These are phyloP conservation scores for Oxyura jamaicensis DNA, from an alignment of 2,113 vertebrate genomes.

Conservation along the genomic window DNA sequence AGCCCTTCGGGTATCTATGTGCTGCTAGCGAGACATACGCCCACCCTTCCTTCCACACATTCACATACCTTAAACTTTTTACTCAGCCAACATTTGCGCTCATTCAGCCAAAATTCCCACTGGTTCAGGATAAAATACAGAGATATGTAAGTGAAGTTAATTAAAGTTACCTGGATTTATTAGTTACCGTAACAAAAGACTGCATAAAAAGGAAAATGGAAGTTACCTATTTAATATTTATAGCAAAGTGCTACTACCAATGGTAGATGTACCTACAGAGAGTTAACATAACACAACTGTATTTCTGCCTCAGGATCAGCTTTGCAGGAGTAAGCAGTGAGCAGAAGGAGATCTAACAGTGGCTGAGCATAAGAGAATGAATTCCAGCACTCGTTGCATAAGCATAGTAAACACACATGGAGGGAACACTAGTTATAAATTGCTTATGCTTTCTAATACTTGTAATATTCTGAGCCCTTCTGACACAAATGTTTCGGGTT, in stretches of 20 bases:
- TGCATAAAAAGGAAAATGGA: not conserved
- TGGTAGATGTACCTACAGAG: not conserved
- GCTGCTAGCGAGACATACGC: not conserved
- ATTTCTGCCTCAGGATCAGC: not conserved
- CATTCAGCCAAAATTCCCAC: not conserved
- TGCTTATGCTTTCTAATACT: not conserved
- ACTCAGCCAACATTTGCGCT: not conserved
- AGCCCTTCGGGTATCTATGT: not conserved
- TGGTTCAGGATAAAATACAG: not conserved
- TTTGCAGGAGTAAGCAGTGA: not conserved
- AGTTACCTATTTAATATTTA: not conserved
- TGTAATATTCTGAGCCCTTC: not conserved
- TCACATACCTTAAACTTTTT: not conserved
- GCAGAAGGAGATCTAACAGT: not conserved
- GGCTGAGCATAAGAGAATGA: not conserved
- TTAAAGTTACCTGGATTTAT: not conserved
- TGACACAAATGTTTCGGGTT: not conserved
- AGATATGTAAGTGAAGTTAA: not conserved
- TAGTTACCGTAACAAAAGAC: not conserved
- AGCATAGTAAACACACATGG: not conserved
- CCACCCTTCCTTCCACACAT: not conserved
- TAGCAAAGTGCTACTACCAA: not conserved
- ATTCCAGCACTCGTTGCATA: not conserved
- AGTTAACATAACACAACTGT: not conserved
- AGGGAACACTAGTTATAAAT: not conserved